A percentile compares a stretch with the other conserved stretches of the same genome.
Conservation (phyloP, 2,113 vertebrate species). For the Eurypyga helias region DNA sequence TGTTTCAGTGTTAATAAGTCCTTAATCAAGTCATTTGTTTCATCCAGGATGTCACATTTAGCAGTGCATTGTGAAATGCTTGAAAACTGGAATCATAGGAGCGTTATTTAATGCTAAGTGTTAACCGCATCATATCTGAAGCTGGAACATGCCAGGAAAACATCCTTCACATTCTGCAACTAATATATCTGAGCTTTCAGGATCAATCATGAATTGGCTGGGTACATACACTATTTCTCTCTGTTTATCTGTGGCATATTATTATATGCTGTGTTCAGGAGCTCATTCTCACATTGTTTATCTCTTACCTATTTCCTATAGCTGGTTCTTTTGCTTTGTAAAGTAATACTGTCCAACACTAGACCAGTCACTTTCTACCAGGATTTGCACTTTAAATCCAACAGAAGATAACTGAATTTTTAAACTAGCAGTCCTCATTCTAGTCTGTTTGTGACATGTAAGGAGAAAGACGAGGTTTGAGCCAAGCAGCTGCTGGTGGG, state of each 20-base stretch:
- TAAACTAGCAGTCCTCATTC: not conserved
- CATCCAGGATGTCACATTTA: conserved; percentile 66
- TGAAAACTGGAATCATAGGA: conserved; percentile 41
- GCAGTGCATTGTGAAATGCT: conserved; percentile 48
- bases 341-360: not conserved
- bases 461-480: not conserved
- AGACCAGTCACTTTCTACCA: not conserved
- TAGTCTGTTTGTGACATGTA: not conserved
- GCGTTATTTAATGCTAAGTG: conserved; percentile 48
- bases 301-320: not conserved
- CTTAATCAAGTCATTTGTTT: conserved; percentile 75
- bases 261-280: not conserved
- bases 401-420: conserved; percentile 19
- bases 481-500: conserved; percentile 57
- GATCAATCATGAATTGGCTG: conserved; percentile 33
- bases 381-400: not conserved
- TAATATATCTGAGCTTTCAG: conserved; percentile 18
- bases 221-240: not conserved
- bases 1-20: conserved; percentile 67
- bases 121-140: conserved; percentile 43
- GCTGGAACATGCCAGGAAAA: conserved; percentile 44
- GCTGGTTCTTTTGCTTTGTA: conserved; percentile 3
- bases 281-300: not conserved
- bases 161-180: conserved; percentile 34
- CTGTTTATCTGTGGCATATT: not conserved